phyloP scores from a whole-genome alignment of 2,888 invertebrate species.

The Anodontia alba region DNA sequence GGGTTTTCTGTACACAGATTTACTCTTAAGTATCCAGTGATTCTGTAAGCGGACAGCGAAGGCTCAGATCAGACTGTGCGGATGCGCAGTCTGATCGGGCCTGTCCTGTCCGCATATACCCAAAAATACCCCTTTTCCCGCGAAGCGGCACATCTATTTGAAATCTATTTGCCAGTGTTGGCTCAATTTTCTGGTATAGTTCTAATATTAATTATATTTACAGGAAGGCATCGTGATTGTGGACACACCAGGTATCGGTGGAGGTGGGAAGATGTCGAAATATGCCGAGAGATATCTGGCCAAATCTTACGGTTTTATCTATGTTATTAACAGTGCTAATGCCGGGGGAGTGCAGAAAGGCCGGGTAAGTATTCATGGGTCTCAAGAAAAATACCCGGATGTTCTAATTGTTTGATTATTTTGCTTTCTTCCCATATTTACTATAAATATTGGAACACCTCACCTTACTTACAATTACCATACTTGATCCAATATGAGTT shows the following conservation, averaged over 20 bases:
- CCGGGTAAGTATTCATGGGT: conserved; percentile 66
- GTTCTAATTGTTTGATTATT: background rate
- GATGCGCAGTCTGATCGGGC: too few species aligned
- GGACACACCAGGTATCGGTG: conserved; percentile 81
- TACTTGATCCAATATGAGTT: too few species aligned
- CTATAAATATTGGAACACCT: too few species aligned
- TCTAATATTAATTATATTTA: background rate
- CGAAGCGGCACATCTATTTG: too few species aligned
- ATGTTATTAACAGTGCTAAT: conserved; percentile 76
- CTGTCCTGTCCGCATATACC: conserved; percentile 68
- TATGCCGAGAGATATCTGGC: conserved; percentile 73
- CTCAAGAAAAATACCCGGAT: conserved; percentile 17
- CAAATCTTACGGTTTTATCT: conserved; percentile 79
- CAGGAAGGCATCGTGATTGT: conserved; percentile 79
- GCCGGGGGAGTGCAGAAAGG: conserved; percentile 78
- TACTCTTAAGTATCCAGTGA: too few species aligned
- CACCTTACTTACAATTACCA: too few species aligned
- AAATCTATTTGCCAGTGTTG: too few species aligned
- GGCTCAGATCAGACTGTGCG: too few species aligned
- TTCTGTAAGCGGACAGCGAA: too few species aligned
- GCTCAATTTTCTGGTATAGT: too few species aligned
- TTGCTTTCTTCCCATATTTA: too few species aligned
- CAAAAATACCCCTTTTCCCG: conserved; percentile 67
- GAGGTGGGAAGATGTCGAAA: conserved; percentile 68
- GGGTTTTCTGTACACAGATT: too few species aligned